These are phyloP conservation scores for Drosophila prosaltans DNA, from an alignment of 1,140 invertebrate genomes.

Conservation along the genomic window DNA sequence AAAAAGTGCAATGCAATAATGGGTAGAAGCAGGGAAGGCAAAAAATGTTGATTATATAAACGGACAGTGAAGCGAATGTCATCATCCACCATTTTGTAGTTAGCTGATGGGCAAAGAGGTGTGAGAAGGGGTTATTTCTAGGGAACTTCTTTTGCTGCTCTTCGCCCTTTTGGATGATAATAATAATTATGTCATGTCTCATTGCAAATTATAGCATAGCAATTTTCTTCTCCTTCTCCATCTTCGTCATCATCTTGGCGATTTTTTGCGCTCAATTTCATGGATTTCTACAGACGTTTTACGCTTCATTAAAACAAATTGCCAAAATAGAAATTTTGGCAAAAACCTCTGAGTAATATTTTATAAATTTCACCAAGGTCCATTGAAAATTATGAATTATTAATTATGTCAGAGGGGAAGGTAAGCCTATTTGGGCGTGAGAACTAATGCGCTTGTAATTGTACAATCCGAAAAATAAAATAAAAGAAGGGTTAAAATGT, in stretches of 20 bases:
- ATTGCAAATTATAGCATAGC: constrained; percentile 20
- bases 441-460: constrained; percentile 29
- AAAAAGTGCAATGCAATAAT: constrained; percentile 22
- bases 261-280: constrained; percentile 13
- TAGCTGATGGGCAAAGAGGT: not conserved
- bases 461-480: not conserved
- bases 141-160: not conserved
- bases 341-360: constrained; percentile 14
- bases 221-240: not conserved
- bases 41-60: constrained; percentile 7
- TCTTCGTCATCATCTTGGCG: not conserved
- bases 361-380: constrained; percentile 9
- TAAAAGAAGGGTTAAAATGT: not conserved
- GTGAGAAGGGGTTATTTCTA: not conserved
- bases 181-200: constrained; percentile 25
- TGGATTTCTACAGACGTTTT: constrained; percentile 22
- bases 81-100: constrained; percentile 20
- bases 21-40: not conserved
- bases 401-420: not conserved
- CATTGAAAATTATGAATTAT: constrained; percentile 26
- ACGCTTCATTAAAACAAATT: constrained; percentile 23
- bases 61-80: constrained; percentile 5
- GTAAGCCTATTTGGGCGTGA: constrained; percentile 24
- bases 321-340: constrained; percentile 16
- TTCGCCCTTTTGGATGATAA: not conserved